phyloP scores from a whole-genome alignment of 2,113 vertebrate species.

The Cyanoramphus novaezelandiae region DNA sequence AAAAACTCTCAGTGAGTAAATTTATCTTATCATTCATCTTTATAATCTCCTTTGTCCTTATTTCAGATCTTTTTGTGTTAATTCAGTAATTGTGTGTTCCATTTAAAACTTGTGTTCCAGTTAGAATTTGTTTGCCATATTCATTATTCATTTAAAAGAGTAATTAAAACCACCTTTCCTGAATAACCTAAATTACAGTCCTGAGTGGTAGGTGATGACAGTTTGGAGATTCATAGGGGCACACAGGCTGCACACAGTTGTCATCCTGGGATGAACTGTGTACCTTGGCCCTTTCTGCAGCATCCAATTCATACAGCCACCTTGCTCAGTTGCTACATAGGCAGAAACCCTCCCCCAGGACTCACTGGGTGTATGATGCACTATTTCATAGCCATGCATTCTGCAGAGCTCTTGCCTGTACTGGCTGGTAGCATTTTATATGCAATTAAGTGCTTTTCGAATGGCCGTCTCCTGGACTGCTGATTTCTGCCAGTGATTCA shows the following conservation, averaged over 20 bases:
- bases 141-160: neutral
- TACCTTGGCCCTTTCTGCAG: neutral
- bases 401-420: neutral
- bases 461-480: neutral
- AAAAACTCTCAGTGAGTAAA: constrained; percentile 91
- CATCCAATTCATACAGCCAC: neutral
- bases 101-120: neutral
- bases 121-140: neutral
- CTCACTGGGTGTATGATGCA: neutral
- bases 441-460: neutral
- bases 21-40: constrained; percentile 1
- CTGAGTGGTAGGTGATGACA: neutral
- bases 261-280: neutral
- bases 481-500: neutral
- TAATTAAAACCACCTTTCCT: neutral
- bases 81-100: neutral
- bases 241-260: neutral
- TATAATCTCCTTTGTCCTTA: neutral
- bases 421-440: neutral
- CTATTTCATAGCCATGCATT: neutral
- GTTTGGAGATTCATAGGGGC: neutral
- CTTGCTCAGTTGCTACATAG: neutral
- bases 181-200: neutral
- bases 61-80: neutral
- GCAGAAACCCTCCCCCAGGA: neutral